Evolutionary conservation across 2,113 vertebrate genomes (phyloP).

Genomic region (Leucosticte australis): DNA sequence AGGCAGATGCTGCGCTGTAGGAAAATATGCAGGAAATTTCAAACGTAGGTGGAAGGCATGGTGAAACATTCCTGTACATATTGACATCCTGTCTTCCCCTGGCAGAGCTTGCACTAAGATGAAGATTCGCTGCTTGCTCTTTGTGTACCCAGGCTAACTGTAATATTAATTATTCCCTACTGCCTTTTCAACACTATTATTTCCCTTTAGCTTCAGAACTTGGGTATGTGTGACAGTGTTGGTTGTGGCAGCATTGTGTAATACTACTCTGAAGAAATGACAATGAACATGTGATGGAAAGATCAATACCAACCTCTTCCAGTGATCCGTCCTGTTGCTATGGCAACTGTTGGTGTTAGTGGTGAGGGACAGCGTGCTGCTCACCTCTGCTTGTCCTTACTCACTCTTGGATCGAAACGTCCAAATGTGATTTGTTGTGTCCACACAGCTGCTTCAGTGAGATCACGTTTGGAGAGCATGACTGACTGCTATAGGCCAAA

Average conservation of each 20-base stretch:
- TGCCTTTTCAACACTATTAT: neutral
- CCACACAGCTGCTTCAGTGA: neutral
- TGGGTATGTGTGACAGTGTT: neutral
- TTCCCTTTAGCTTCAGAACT: neutral
- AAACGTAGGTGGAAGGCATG: neutral
- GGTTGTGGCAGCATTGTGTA: neutral
- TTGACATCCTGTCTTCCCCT: neutral
- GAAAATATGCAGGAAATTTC: neutral
- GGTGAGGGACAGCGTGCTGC: constrained; percentile 4
- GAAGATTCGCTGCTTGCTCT: neutral
- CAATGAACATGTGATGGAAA: neutral
- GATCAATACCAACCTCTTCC: constrained; percentile 18
- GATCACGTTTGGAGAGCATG: neutral
- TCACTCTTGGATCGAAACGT: neutral
- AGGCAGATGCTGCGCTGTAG: neutral
- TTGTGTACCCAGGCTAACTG: neutral
- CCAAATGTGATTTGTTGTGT: constrained; percentile 19
- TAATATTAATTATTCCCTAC: neutral
- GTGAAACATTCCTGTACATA: neutral
- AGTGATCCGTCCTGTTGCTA: neutral
- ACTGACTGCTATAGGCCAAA: neutral
- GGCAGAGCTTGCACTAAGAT: neutral
- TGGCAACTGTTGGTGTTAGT: constrained; percentile 9
- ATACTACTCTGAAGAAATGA: constrained; percentile 1
- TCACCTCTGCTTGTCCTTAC: constrained; percentile 58